Evolutionary conservation across 2,888 invertebrate species (phyloP).

Genomic region (Aphidius colemani): DNA sequence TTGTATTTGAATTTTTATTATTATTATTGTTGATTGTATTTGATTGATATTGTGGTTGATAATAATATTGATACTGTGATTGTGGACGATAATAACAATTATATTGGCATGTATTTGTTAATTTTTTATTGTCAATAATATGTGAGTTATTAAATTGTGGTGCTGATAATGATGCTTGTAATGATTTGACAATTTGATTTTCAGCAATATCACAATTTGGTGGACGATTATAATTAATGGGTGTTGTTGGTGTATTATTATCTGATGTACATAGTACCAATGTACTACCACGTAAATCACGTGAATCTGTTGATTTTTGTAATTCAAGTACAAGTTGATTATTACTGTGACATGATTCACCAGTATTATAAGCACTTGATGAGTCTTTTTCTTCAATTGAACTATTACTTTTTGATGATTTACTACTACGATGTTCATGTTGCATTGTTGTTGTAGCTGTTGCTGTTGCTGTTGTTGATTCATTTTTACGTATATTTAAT

Average conservation of each 20-base stretch:
- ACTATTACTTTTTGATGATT: slow-evolving; percentile 58
- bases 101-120: slow-evolving; percentile 44
- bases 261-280: slow-evolving; percentile 47
- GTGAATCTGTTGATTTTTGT: slow-evolving; percentile 54
- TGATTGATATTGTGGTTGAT: slow-evolving; percentile 26
- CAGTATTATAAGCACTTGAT: slow-evolving; percentile 76
- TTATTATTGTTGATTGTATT: slow-evolving; percentile 10
- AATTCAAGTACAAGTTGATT: slow-evolving; percentile 63
- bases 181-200: slow-evolving; percentile 13
- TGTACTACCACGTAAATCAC: slow-evolving; percentile 57
- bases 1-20: slow-evolving; percentile 27
- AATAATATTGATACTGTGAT: slow-evolving; percentile 32
- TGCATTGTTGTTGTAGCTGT: slow-evolving; percentile 32
- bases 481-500: slow-evolving; percentile 33
- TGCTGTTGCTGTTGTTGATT: slow-evolving; percentile 8
- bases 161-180: slow-evolving; percentile 18
- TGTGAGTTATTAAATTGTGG: slow-evolving; percentile 28
- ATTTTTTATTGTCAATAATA: slow-evolving; percentile 29
- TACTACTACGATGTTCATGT: slow-evolving; percentile 20
- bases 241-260: slow-evolving; percentile 26
- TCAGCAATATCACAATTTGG: slow-evolving; percentile 20
- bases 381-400: slow-evolving; percentile 68
- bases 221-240: slow-evolving; percentile 8
- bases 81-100: slow-evolving; percentile 29
- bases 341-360: slow-evolving; percentile 75